Conservation (phyloP, 2,797 vertebrate species). For the Arctocebus calabarensis region DNA sequence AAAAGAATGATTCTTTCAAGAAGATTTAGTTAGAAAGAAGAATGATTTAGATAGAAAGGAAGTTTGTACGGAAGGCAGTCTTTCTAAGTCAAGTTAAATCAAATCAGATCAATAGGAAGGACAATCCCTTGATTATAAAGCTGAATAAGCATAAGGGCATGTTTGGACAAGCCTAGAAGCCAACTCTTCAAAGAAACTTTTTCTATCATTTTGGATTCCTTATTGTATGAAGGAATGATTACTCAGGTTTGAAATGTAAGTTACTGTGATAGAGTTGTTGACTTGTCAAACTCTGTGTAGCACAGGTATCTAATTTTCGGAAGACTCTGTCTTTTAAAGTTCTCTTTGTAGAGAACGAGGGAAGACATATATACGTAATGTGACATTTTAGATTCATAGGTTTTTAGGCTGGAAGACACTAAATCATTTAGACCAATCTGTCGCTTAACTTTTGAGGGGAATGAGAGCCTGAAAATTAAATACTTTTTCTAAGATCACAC, state of each 20-base stretch:
- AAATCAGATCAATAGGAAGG: slow-evolving; percentile 52
- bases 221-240: background rate
- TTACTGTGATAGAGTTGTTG: background rate
- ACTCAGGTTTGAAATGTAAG: background rate
- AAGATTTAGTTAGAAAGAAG: background rate
- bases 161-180: background rate
- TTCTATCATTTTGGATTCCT: background rate
- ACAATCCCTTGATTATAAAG: background rate
- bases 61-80: slow-evolving; percentile 1
- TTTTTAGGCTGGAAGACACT: background rate
- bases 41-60: slow-evolving; percentile 45
- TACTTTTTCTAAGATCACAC: background rate
- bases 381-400: background rate
- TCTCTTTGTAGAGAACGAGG: background rate
- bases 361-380: background rate
- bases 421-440: slow-evolving; percentile 21
- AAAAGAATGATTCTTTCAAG: too few species aligned
- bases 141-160: background rate
- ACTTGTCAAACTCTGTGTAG: background rate
- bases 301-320: background rate
- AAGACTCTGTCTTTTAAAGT: background rate
- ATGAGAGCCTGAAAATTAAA: background rate
- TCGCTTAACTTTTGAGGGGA: background rate
- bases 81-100: slow-evolving; percentile 45
- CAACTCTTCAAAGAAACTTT: slow-evolving; percentile 1